Conservation (phyloP, 1,140 invertebrate species). For the Atta cephalotes region DNA sequence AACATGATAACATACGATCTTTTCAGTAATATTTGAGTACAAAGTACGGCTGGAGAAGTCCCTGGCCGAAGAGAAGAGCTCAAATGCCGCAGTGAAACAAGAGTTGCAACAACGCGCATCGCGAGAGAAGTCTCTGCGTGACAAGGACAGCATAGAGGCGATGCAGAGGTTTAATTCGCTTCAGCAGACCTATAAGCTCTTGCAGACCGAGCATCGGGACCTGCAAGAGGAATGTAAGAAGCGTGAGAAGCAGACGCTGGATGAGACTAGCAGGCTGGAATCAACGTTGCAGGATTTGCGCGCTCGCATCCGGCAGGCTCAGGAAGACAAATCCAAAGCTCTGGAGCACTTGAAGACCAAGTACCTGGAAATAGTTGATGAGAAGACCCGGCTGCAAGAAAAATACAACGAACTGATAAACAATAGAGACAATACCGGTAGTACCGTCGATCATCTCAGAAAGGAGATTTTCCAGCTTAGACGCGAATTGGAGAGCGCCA, state of each 20-base stretch:
- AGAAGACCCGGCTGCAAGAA: constrained; percentile 78
- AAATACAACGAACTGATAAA: constrained; percentile 80
- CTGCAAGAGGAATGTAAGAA: constrained; percentile 82
- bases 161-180: constrained; percentile 85
- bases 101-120: constrained; percentile 84
- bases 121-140: constrained; percentile 84
- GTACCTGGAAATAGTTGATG: constrained; percentile 76
- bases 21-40: constrained; percentile 86
- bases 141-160: constrained; percentile 85
- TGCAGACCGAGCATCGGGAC: constrained; percentile 83
- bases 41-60: constrained; percentile 86
- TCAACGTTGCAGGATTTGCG: constrained; percentile 76
- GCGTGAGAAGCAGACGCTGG: constrained; percentile 75
- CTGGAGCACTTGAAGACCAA: constrained; percentile 83
- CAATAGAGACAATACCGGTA: constrained; percentile 69
- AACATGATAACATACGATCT: neutral
- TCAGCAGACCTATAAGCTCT: constrained; percentile 84
- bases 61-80: constrained; percentile 86
- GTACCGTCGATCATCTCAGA: constrained; percentile 76
- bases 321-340: constrained; percentile 77
- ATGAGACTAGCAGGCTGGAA: constrained; percentile 77
- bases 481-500: constrained; percentile 76
- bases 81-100: constrained; percentile 84
- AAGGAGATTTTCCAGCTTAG: constrained; percentile 83
- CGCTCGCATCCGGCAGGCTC: constrained; percentile 74